Percentiles rank a stretch among this genome's conserved stretches.
Evolutionary conservation across 2,888 invertebrate species (phyloP).

Genomic region (Cepaea hortensis): DNA sequence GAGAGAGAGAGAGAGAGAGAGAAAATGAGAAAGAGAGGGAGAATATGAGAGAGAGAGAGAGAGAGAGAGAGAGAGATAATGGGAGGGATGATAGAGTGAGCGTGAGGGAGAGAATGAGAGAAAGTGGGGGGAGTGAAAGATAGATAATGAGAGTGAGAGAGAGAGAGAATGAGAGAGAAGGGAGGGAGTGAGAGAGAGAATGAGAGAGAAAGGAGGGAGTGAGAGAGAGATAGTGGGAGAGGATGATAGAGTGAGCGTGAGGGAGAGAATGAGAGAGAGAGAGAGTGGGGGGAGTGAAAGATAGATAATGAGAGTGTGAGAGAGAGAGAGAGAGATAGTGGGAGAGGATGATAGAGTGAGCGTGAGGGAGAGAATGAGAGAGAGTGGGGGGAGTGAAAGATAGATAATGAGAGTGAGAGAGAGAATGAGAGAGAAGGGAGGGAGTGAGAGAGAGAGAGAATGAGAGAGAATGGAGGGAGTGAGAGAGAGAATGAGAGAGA

Average conservation of each 20-base stretch:
- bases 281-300: not conserved
- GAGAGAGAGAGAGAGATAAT: too few relatives aligned
- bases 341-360: not conserved
- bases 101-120: too few relatives aligned
- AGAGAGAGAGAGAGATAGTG: not conserved
- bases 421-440: not conserved
- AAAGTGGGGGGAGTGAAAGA: too few relatives aligned
- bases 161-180: too few relatives aligned
- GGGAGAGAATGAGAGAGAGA: not conserved
- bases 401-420: not conserved
- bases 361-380: not conserved
- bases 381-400: not conserved
- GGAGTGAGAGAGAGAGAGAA: not conserved
- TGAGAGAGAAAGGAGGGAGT: too few relatives aligned
- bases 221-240: too few relatives aligned
- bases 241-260: not conserved
- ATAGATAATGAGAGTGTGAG: not conserved
- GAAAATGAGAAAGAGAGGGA: too few relatives aligned
- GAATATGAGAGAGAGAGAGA: too few relatives aligned
- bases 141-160: too few relatives aligned
- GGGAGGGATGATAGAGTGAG: too few relatives aligned
- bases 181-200: too few relatives aligned
- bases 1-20: too few relatives aligned
- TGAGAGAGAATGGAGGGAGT: not conserved
- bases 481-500: not conserved